phyloP scores from a whole-genome alignment of 2,797 vertebrate genomes.

The Rhabdophis nuchalis region DNA sequence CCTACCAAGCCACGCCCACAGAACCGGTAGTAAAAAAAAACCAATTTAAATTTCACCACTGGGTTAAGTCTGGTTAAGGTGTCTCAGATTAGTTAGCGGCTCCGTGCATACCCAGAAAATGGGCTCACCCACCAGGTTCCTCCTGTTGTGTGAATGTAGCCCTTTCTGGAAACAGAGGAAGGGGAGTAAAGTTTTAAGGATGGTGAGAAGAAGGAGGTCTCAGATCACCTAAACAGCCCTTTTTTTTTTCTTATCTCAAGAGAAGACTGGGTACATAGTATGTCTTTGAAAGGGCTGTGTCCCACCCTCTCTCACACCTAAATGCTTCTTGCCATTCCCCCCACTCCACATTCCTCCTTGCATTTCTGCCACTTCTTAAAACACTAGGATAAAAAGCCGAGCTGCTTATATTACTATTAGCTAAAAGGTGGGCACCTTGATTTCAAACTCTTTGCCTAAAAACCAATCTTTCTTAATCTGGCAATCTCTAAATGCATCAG shows the following conservation, averaged over 20 bases:
- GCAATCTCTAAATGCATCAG: background rate
- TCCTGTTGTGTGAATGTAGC: background rate
- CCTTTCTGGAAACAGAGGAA: background rate
- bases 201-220: background rate
- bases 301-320: background rate
- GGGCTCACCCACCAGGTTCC: background rate
- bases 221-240: background rate
- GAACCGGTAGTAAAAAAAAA: too few relatives aligned
- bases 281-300: background rate
- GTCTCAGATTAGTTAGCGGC: background rate
- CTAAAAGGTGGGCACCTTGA: background rate
- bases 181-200: background rate
- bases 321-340: background rate
- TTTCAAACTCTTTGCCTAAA: background rate
- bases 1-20: too few relatives aligned
- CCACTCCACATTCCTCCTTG: background rate
- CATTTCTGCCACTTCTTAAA: background rate
- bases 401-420: background rate
- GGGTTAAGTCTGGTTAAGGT: background rate
- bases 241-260: background rate
- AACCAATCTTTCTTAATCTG: background rate
- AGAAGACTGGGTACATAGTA: background rate
- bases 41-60: too few relatives aligned
- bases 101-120: background rate
- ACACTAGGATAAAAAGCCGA: background rate